phyloP scores from a whole-genome alignment of 1,140 invertebrate genomes.

The Calephelis nemesis region DNA sequence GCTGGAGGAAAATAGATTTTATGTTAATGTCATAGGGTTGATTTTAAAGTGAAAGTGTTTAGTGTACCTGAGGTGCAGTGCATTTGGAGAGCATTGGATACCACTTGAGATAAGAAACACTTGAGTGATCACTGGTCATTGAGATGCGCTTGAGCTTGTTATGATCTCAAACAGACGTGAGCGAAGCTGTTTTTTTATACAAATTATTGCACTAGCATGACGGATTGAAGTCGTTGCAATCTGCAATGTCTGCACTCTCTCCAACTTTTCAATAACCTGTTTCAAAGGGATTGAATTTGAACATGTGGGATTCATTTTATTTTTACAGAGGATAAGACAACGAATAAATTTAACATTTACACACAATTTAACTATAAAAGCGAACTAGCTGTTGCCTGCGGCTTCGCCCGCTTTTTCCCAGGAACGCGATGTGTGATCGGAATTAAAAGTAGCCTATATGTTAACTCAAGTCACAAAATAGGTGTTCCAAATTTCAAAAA shows the following conservation, averaged over 20 bases:
- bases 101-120: conserved; percentile 43
- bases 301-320: too few species aligned
- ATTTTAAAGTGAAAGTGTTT: conserved; percentile 20
- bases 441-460: too few species aligned
- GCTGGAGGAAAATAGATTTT: neutral
- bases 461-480: too few species aligned
- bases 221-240: neutral
- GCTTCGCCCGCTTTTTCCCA: too few species aligned
- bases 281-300: too few species aligned
- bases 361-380: too few species aligned
- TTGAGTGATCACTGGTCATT: conserved; percentile 28
- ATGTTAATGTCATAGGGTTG: neutral
- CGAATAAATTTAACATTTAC: too few species aligned
- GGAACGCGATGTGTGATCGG: too few species aligned
- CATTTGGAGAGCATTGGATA: conserved; percentile 40
- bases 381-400: too few species aligned
- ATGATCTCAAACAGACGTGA: conserved; percentile 14
- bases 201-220: neutral
- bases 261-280: too few species aligned
- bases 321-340: too few species aligned
- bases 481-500: too few species aligned
- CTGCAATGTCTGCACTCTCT: neutral
- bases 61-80: conserved; percentile 16
- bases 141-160: conserved; percentile 31
- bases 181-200: neutral